Base-by-base conservation (phyloP, 2,797 vertebrate species). In the Pseudopleuronectes americanus region DNA sequence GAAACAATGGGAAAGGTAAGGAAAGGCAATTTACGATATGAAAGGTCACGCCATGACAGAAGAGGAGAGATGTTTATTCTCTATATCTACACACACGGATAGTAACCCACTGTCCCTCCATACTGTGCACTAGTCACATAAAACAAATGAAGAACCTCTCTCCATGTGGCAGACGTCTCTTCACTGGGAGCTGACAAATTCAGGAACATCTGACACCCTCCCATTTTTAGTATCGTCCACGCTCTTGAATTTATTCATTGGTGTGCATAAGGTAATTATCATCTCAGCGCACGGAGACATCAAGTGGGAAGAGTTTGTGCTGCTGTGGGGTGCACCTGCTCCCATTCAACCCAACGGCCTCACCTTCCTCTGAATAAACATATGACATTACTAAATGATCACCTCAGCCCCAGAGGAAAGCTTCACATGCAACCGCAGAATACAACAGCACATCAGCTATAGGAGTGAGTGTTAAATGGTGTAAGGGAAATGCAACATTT, bases 321-420 rank as follows among this genome's bases (percentile, higher is more conserved):
- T 38, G 68, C 53, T 41, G 8, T 21, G 4, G 48, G 48, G 9
- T 51, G 60, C 66, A 79, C 62, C 82, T 86, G 80, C 69, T 76
- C 57, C 69, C 22, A 36, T 41, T 57, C 33, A 22, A 21, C n/a
- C 9, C 4, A 31, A 36, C 4, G 36, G 5, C 36, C 57, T 45
- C 36, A 58, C 51, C 53, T 41, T 67, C 57, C 10, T 45, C 12
- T 26, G 38, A 14, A 41, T 2, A 22, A 6, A 13, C 41, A 17
- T 24, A 17, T 26, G 12, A 26, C 36, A 10, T n/a, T 31, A 16
- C 51, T 24, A 24, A 53, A 24, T 21, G 6, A 49, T n/a, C 47
- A 49, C 47, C 47, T 8, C n/a, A n/a, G 19, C 21, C 17, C 6
- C 43, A 14, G 38, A 12, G 14, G 38, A 41, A 13, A 16, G 38